Evolutionary conservation across 2,888 invertebrate genomes (phyloP), one percentile per base, ranked within the genome.

Genomic region (Tridacna crocea): DNA sequence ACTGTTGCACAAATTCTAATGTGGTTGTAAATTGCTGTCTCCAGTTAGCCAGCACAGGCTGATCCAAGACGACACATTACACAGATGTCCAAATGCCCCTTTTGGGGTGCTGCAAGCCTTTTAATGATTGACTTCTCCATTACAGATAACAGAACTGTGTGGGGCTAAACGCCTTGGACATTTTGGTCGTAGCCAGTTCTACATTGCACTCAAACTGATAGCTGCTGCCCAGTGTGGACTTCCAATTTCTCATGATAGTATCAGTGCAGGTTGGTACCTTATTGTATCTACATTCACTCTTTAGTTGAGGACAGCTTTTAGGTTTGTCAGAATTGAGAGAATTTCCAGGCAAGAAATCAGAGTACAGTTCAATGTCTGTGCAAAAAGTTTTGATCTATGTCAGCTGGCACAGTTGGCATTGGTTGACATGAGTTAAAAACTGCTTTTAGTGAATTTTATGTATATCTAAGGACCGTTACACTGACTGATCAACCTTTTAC

Each of bases 181-280:
- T 84, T 94, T 95, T 91, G 94, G 94, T n/a, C 89, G 94, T 17
- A 94, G 93, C 88, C 95, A 95, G 90, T 95, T 95, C 88, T 95
- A 94, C 85, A 92, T 94, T 82, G 95, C 95, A n/a, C 90, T 95
- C 74, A 94, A 94, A 85, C 87, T 94, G 60, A 94, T 95, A 72
- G 94, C 94, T 47, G 92, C 92, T 58, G 94, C 94, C 19, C 95
- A 95, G 88, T 88, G 89, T 86, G 94, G 94, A 76, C 85, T 93
- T 51, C 94, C 94, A n/a, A 77, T 94, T n/a, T 90, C 90, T 75
- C 79, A 92, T 60, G 94, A 95, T 74, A 92, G 92, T 79, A 90
- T 94, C 26, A 92, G 89, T 85, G 86, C 93, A 87, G 94, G 94
- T 94, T 83, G 1, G 74, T 61, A 15, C 8, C 2, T 36, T 36